A percentile compares a stretch with the other conserved stretches of the same genome.
Evolutionary conservation across 2,888 invertebrate species (phyloP).

Genomic region (Drosophila anceps): DNA sequence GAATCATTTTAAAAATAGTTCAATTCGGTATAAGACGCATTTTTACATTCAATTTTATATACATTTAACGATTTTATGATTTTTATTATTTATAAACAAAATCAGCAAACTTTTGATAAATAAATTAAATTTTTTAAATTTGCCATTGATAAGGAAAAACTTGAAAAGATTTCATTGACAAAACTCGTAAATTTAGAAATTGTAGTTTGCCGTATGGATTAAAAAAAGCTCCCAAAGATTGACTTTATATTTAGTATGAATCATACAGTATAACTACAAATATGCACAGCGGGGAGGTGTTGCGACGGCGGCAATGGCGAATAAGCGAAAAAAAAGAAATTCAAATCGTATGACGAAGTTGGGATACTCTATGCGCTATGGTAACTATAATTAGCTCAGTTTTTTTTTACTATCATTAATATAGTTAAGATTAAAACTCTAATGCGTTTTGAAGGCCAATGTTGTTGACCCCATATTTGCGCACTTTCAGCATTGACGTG

Average conservation of each 20-base stretch:
- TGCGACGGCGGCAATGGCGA: slow-evolving; percentile 46
- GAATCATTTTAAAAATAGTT: slow-evolving; percentile 26
- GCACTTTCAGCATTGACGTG: slow-evolving; percentile 4
- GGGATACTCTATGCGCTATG: slow-evolving; percentile 42
- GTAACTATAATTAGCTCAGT: neutral
- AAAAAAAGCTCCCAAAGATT: slow-evolving; percentile 52
- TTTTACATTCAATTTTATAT: neutral
- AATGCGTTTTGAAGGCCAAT: neutral
- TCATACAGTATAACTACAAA: slow-evolving; percentile 47
- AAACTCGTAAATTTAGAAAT: slow-evolving; percentile 35
- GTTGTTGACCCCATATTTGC: slow-evolving; percentile 14
- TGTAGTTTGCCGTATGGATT: slow-evolving; percentile 47
- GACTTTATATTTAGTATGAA: slow-evolving; percentile 73
- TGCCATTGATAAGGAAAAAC: slow-evolving; percentile 18
- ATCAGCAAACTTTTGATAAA: slow-evolving; percentile 14
- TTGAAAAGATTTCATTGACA: slow-evolving; percentile 34
- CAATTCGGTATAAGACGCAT: slow-evolving; percentile 21
- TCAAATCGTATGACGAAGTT: slow-evolving; percentile 45
- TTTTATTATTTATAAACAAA: slow-evolving; percentile 4
- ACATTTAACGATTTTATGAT: slow-evolving; percentile 3
- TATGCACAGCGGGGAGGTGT: slow-evolving; percentile 4
- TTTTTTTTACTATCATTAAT: neutral
- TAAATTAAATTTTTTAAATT: slow-evolving; percentile 18
- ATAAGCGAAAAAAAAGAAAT: slow-evolving; percentile 56
- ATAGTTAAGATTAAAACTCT: neutral